phyloP scores from a whole-genome alignment of 2,797 vertebrate genomes.

The Aulostomus chinensis region DNA sequence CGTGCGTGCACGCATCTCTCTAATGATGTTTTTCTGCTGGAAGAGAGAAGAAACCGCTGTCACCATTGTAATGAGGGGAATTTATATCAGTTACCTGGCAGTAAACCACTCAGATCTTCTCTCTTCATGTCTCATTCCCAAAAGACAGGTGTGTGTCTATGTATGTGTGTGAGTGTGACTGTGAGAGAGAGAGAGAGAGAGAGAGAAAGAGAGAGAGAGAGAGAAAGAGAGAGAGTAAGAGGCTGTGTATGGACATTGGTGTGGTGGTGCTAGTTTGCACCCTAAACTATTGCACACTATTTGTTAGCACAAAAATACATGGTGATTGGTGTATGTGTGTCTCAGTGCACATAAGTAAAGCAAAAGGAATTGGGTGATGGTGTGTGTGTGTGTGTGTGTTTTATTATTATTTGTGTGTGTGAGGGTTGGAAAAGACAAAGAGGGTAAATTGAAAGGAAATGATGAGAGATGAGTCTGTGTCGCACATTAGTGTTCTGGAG shows the following conservation, averaged over 20 bases:
- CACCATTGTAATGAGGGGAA: slow-evolving; percentile 75
- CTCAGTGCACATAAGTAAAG: slow-evolving; percentile 1
- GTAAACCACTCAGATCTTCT: slow-evolving; percentile 67
- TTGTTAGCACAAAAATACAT: too few species aligned
- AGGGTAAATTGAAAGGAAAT: slow-evolving; percentile 75
- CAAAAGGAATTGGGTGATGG: not conserved
- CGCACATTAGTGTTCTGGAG: slow-evolving; percentile 65
- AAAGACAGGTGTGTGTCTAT: slow-evolving; percentile 43
- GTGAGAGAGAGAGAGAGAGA: too few species aligned
- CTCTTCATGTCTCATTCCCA: slow-evolving; percentile 60
- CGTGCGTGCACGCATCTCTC: slow-evolving; percentile 36
- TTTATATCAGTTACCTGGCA: slow-evolving; percentile 77
- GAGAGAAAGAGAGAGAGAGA: too few species aligned
- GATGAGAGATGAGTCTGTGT: slow-evolving; percentile 79
- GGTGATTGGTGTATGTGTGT: not conserved
- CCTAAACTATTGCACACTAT: too few species aligned
- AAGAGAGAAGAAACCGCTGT: slow-evolving; percentile 71
- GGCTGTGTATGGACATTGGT: too few species aligned
- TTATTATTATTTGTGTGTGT: slow-evolving; percentile 18
- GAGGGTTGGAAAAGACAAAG: slow-evolving; percentile 64
- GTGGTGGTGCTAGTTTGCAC: too few species aligned
- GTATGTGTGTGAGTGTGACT: slow-evolving; percentile 4
- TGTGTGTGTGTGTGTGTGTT: not conserved
- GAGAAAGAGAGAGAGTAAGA: too few species aligned
- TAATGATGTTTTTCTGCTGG: slow-evolving; percentile 77